Evolutionary conservation across 2,888 invertebrate genomes (phyloP).

Genomic region (Serripes groenlandicus): DNA sequence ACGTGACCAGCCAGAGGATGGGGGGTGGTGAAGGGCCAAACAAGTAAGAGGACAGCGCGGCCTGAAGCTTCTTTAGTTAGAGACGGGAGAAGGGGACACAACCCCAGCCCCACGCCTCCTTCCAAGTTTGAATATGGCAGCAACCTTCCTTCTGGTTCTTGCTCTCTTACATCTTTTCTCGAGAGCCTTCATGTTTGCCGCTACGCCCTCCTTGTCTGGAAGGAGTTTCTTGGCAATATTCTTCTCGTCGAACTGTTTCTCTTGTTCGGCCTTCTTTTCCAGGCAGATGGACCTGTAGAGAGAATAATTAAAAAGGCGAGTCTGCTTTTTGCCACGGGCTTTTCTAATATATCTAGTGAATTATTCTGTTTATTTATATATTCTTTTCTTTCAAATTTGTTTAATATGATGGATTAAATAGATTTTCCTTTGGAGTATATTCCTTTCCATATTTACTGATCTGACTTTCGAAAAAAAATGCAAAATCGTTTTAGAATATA

Average conservation of each 20-base stretch:
- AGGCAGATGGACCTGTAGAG: background rate
- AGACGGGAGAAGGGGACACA: background rate
- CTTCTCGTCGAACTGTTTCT: background rate
- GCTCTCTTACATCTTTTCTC: constrained; percentile 1
- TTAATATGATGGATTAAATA: too few species aligned
- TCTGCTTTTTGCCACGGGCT: too few species aligned
- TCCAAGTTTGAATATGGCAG: background rate
- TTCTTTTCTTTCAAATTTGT: too few species aligned
- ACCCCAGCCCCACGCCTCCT: too few species aligned
- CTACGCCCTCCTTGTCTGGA: background rate
- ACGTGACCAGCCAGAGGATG: constrained; percentile 9
- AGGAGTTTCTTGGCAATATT: background rate
- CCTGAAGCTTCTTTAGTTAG: background rate
- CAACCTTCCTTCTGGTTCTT: background rate
- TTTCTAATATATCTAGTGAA: too few species aligned
- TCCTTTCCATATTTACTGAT: too few species aligned
- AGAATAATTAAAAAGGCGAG: too few species aligned
- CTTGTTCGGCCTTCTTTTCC: constrained; percentile 1
- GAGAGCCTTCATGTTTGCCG: background rate
- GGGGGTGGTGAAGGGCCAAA: background rate
- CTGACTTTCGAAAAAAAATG: too few species aligned
- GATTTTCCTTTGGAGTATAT: too few species aligned
- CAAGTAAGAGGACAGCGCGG: background rate
- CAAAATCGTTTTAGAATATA: too few species aligned
- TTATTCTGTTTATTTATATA: too few species aligned